Percentiles rank a stretch among this genome's conserved stretches.
These are phyloP conservation scores for Galerucella pusilla DNA, from an alignment of 2,888 invertebrate genomes.

Conservation along the genomic window DNA sequence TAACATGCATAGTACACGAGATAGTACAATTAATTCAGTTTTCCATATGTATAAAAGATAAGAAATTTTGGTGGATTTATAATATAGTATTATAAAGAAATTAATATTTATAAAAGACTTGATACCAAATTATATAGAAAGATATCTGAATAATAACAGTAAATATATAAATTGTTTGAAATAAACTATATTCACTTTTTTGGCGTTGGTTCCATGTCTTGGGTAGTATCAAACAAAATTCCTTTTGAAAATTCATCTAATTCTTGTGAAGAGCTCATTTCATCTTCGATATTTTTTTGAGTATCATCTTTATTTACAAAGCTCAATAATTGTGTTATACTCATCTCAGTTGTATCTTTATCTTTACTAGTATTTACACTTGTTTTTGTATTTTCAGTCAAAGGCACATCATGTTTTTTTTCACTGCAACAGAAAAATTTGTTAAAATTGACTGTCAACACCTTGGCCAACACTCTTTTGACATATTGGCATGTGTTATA, in stretches of 20 bases:
- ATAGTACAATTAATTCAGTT: too few relatives aligned
- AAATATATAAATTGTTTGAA: constrained; percentile 15
- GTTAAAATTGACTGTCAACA: too few relatives aligned
- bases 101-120: too few relatives aligned
- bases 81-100: too few relatives aligned
- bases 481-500: too few relatives aligned
- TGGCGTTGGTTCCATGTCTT: constrained; percentile 4
- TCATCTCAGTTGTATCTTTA: constrained; percentile 37
- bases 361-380: constrained; percentile 3
- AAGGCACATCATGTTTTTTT: constrained; percentile 7
- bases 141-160: too few relatives aligned
- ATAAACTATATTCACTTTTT: constrained; percentile 29
- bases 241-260: constrained; percentile 46
- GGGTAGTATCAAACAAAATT: constrained; percentile 34
- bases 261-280: constrained; percentile 36
- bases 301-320: constrained; percentile 42
- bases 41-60: too few relatives aligned
- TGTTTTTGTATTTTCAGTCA: constrained; percentile 40
- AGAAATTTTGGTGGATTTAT: too few relatives aligned
- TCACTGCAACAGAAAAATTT: constrained; percentile 4
- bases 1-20: too few relatives aligned
- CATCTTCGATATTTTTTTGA: constrained; percentile 18
- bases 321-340: constrained; percentile 45
- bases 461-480: too few relatives aligned
- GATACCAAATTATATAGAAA: too few relatives aligned